These are phyloP conservation scores for Balanococcus diminutus DNA, from an alignment of 2,888 invertebrate genomes.

Conservation along the genomic window DNA sequence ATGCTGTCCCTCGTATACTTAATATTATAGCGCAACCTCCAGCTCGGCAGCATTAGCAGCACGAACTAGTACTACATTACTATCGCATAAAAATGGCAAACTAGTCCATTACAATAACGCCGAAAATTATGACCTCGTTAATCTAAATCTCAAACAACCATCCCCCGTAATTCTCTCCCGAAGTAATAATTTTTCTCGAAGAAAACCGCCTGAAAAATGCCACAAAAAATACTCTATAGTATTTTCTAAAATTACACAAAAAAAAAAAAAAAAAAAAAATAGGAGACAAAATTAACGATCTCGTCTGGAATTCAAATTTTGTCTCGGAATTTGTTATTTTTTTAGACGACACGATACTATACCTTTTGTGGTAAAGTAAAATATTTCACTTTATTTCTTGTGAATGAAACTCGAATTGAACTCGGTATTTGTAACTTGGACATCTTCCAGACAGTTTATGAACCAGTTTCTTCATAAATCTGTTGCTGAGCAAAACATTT, in stretches of 20 bases:
- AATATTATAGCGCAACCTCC: not conserved
- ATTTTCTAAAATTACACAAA: not conserved
- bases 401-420: slow-evolving; percentile 54
- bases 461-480: slow-evolving; percentile 55
- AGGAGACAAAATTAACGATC: slow-evolving; percentile 26
- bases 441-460: slow-evolving; percentile 55
- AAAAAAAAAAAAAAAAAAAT: slow-evolving; percentile 41
- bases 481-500: slow-evolving; percentile 48
- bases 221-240: not conserved
- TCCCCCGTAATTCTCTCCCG: not conserved
- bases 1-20: not conserved
- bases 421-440: slow-evolving; percentile 51
- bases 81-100: not conserved
- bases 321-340: slow-evolving; percentile 34
- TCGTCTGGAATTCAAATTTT: slow-evolving; percentile 41
- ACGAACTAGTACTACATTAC: not conserved
- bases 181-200: not conserved
- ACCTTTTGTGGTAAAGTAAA: slow-evolving; percentile 52
- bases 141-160: slow-evolving; percentile 4
- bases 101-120: slow-evolving; percentile 15
- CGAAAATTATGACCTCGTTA: slow-evolving; percentile 40
- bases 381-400: slow-evolving; percentile 47
- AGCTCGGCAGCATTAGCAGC: not conserved
- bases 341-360: not conserved
- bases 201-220: slow-evolving; percentile 30